Conservation (phyloP, 2,888 invertebrate species). For the Brachyptera putata region DNA sequence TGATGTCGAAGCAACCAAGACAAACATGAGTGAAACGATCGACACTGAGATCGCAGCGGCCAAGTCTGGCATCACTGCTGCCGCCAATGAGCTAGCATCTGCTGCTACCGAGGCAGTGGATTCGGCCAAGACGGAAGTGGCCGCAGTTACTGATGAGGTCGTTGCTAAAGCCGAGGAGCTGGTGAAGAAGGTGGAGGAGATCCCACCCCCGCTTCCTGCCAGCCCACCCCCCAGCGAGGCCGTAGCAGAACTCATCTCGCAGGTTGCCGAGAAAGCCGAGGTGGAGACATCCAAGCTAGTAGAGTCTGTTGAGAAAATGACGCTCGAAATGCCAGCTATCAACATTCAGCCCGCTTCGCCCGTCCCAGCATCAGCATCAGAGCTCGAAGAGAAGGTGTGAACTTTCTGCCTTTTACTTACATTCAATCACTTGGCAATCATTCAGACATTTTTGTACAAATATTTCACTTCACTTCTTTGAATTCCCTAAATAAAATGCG, state of each 20-base stretch:
- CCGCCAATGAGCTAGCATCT: slow-evolving; percentile 16
- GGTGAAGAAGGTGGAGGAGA: slow-evolving; percentile 19
- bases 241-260: slow-evolving; percentile 9
- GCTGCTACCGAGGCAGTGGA: background rate
- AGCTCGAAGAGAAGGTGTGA: background rate
- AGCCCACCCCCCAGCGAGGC: slow-evolving; percentile 26
- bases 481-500: no score
- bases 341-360: slow-evolving; percentile 11
- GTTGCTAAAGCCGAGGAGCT: background rate
- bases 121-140: background rate
- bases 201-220: slow-evolving; percentile 29
- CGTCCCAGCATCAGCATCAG: background rate
- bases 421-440: no score
- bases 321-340: background rate
- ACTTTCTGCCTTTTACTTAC: background rate
- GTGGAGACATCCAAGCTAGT: background rate
- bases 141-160: background rate
- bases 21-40: slow-evolving; percentile 17
- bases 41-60: slow-evolving; percentile 19
- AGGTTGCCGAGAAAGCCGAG: background rate
- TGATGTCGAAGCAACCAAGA: slow-evolving; percentile 11
- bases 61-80: background rate
- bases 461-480: no score
- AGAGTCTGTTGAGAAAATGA: background rate
- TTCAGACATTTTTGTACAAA: no score